Evolutionary conservation across 2,888 invertebrate genomes (phyloP), one percentile per base, ranked within the genome.

Genomic region (Lymantria dispar): DNA sequence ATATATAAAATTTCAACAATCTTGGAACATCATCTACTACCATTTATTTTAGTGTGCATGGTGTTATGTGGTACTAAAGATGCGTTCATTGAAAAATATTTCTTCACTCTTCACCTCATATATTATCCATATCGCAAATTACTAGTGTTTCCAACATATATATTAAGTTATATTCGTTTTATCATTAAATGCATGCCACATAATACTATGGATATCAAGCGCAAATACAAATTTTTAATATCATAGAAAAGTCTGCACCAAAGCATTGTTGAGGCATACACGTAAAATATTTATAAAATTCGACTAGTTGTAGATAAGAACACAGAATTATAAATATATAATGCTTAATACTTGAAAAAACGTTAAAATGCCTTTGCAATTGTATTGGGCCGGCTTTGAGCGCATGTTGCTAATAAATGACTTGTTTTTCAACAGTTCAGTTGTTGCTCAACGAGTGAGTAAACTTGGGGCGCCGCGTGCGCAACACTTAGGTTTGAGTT

Each of bases 401-500:
- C 87, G 88, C 90, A 91, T 90, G 89, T 89, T 85, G 90, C 90
- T 91, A 91, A 91, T 91, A 83, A 90, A 89, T 89, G 72, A 91
- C 91, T 91, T 91, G 88, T 91, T 90, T 91, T 91, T 91, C 91
- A 83, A 91, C 91, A 91, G 90, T 86, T 86, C 88, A 85, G 85
- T 90, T 89, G 86, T 91, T 89, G 83, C 90, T 84, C 91, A 85
- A 83, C 85, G 89, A 91, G 90, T 91, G 90, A 91, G 84, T 89
- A 82, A 83, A 89, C 85, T 89, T 85, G 86, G 85, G 86, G 91
- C 90, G 89, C 90, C 76, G 89, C 87, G 91, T 89, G 90, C 89
- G 87, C 88, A 78, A 82, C 88, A 85, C 89, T 87, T 90, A 90
- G 89, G 89, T 90, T 91, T 90, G 88, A 89, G 86, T 91, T 91